phyloP scores from a whole-genome alignment of 1,140 invertebrate species.

The Araneus ventricosus region DNA sequence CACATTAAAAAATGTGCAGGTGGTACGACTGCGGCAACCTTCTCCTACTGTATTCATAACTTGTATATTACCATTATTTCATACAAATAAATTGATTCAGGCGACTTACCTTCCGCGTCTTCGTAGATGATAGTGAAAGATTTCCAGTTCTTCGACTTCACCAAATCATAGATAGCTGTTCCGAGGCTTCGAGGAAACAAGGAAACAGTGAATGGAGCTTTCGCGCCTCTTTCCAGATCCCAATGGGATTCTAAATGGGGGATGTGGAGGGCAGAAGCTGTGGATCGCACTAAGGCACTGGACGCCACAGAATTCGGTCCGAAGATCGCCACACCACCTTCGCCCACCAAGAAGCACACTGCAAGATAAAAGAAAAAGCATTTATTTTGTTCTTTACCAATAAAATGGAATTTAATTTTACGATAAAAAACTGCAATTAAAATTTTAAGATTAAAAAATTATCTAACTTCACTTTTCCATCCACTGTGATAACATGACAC shows the following conservation, averaged over 20 bases:
- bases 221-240: constrained; percentile 77
- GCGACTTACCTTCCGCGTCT: constrained; percentile 88
- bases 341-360: constrained; percentile 93
- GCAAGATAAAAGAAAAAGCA: constrained; percentile 77
- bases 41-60: too few relatives aligned
- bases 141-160: constrained; percentile 93
- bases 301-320: constrained; percentile 94
- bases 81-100: not conserved
- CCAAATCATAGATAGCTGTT: constrained; percentile 93
- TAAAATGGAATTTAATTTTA: not conserved
- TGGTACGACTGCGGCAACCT: too few relatives aligned
- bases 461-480: too few relatives aligned
- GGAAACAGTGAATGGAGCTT: constrained; percentile 94
- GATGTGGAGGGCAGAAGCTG: constrained; percentile 97
- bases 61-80: too few relatives aligned
- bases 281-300: constrained; percentile 95
- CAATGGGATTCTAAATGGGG: constrained; percentile 91
- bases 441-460: too few relatives aligned
- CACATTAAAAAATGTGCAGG: too few relatives aligned
- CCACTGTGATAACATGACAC: too few relatives aligned
- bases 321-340: constrained; percentile 94
- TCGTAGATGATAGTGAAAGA: constrained; percentile 97
- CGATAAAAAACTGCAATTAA: not conserved
- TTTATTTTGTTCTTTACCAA: not conserved
- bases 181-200: constrained; percentile 95